phyloP scores from a whole-genome alignment of 2,888 invertebrate genomes.

The Heteromyza rotundicornis region DNA sequence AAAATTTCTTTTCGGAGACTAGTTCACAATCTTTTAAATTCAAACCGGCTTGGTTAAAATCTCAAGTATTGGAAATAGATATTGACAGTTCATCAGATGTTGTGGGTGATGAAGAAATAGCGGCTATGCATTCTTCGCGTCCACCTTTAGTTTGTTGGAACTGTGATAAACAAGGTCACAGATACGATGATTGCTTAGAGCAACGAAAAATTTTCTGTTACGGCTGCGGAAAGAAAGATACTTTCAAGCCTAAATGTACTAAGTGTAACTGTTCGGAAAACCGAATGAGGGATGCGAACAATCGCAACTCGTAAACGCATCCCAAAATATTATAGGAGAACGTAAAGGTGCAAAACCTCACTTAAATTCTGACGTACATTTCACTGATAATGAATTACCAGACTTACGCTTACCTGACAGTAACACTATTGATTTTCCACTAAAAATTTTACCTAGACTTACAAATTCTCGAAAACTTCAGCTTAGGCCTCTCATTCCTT shows the following conservation, averaged over 20 bases:
- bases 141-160: background rate
- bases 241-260: background rate
- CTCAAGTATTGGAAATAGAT: no score
- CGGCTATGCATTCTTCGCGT: no score
- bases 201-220: background rate
- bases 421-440: no score
- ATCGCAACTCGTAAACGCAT: background rate
- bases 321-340: background rate
- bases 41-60: no score
- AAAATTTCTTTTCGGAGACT: no score
- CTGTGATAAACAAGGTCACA: background rate
- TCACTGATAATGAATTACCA: background rate
- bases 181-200: background rate
- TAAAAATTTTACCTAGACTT: background rate
- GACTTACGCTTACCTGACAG: no score
- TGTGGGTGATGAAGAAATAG: no score
- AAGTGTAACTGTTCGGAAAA: background rate
- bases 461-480: no score
- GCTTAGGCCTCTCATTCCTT: background rate
- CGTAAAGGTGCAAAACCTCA: no score
- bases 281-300: background rate
- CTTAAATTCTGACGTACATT: background rate
- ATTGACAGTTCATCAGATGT: no score
- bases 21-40: no score
- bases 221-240: background rate